Base-by-base conservation (phyloP, 1,140 invertebrate species). In the Drosophila willistoni region DNA sequence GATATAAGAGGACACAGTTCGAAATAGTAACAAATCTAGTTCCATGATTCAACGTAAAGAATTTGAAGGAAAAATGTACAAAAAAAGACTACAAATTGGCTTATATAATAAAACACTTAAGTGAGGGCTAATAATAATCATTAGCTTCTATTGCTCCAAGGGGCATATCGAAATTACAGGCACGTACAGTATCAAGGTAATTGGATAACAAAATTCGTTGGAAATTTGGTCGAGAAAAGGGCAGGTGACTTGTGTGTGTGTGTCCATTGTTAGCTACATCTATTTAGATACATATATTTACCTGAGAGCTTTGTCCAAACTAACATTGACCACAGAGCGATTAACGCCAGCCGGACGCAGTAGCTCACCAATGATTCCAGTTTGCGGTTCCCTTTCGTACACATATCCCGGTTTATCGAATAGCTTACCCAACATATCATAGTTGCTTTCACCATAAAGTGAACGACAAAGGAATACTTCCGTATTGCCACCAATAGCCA, bases 381-480 rank as follows among this genome's bases (percentile, higher is more conserved):
- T 93, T 13, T 93, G 91, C 6, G 89, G 85, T 63, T 92, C 91
- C 25, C 68, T 55, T 25, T 72, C 75, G 63, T 94, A 93, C 0
- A 95, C 90, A 51, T 95, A 92, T 29, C 94, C 94, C 4, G 94
- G 94, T 56, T 93, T 92, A 82, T 96, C 94, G 60, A 95, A 90
- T 25, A 95, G 92, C 71, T 93, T 93, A 42, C 93, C 92, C 17
- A 95, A 82, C n/a, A 93, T 93, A 13, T 92, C 90, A 76, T 94
- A 95, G 47, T 94, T 77, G 17, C 65, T 36, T 7, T 60, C 33
- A 10, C 60, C 94, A 86, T 95, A 94, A 2, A 96, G 87, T 0
- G 95, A 93, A 55, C 94, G 93, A 71, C 95, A 96, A 13, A 95
- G 91, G 68, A 95, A 94, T 14, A 94, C 92, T 92, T 95, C 84